Evolutionary conservation across 2,888 invertebrate species (phyloP), one percentile per base, ranked within the genome.

Genomic region (Hetaerina titia): DNA sequence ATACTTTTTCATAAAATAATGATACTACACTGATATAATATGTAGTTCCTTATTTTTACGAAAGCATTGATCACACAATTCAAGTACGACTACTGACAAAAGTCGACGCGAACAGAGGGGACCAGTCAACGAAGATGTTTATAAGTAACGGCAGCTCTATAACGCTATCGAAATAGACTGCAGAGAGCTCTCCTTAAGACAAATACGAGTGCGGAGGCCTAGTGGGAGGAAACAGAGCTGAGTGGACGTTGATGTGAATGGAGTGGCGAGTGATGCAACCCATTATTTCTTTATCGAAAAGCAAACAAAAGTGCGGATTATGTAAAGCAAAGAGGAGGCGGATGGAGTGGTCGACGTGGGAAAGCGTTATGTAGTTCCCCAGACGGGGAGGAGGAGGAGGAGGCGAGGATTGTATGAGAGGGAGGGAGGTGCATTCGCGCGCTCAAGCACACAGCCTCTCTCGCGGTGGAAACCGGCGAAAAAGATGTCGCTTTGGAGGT

Each of bases 261-360:
- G 81, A 31, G 81, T 8, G 69, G 69, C 4, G 81, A 11, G 81
- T 81, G 81, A 81, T 15, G 81, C 81, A 81, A 81, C 31, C 81
- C 81, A 31, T 81, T 81, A 81, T 31, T 81, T 31, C 81, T 81
- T 81, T 81, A 31, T 81, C 31, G 81, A 22, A 81, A n/a, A 31
- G 81, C 81, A 81, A 81, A 81, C 81, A 81, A 81, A 31, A 31
- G 81, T 19, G 7, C 25, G 81, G 81, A 81, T 81, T 81, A 81
- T 81, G 81, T 22, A 81, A 81, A 81, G 81, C 81, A 81, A 81
- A 81, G 81, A 31, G 31, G 81, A 7, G 15, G 81, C 13, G 13
- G 81, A 81, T 81, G 9, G 81, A 81, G 81, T 31, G 81, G 81
- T 31, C 81, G n/a, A n/a, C n/a, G 45, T 45, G 45, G 45, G 45